Conservation (phyloP, 2,113 vertebrate species). For the Eudyptes chrysolophus region DNA sequence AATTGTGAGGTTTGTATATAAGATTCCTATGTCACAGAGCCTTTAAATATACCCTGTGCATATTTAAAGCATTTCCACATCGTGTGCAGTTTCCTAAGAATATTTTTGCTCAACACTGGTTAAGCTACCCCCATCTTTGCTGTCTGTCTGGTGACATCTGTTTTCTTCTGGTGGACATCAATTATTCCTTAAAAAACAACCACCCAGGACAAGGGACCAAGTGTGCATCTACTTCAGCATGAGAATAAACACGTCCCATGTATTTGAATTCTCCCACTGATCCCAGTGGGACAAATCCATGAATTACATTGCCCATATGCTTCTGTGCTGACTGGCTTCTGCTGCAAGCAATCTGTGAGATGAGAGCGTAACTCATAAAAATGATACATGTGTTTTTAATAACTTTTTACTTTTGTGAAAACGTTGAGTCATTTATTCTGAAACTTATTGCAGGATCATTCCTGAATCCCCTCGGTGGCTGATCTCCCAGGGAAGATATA, state of each 20-base stretch:
- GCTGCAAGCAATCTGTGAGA: not conserved
- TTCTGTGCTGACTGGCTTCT: not conserved
- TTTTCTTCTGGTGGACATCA: not conserved
- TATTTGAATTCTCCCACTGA: not conserved
- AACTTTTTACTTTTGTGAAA: not conserved
- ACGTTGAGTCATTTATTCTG: not conserved
- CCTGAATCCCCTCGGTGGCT: constrained; percentile 95
- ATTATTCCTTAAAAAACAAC: not conserved
- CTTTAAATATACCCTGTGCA: not conserved
- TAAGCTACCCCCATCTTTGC: not conserved
- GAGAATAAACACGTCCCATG: not conserved
- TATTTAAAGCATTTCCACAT: not conserved
- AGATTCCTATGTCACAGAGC: not conserved
- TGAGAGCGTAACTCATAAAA: not conserved
- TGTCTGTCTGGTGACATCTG: not conserved
- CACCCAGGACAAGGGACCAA: not conserved
- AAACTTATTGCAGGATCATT: constrained; percentile 80
- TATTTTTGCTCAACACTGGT: not conserved
- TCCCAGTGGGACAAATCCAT: not conserved
- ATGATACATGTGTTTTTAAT: not conserved
- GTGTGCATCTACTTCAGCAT: not conserved
- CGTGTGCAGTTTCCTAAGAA: not conserved
- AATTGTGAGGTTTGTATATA: not conserved
- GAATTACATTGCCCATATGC: not conserved
- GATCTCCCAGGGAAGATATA: constrained; percentile 83